phyloP scores from a whole-genome alignment of 1,140 invertebrate species.

The Anoplolepis gracilipes region DNA sequence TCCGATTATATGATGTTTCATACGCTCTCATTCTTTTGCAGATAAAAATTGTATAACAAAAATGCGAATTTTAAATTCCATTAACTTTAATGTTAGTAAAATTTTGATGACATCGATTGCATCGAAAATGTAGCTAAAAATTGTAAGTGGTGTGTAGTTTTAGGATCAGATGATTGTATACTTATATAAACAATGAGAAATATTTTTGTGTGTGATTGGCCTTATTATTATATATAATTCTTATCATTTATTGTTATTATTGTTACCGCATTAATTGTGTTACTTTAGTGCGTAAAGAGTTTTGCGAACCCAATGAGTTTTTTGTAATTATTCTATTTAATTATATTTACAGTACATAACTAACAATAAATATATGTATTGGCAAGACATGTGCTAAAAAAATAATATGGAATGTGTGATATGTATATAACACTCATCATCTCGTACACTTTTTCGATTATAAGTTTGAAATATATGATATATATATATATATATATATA shows the following conservation, averaged over 20 bases:
- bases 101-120: slow-evolving; percentile 36
- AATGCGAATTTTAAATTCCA: slow-evolving; percentile 30
- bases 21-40: slow-evolving; percentile 16
- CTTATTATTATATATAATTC: slow-evolving; percentile 42
- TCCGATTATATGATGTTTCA: not conserved
- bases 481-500: not conserved
- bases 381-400: slow-evolving; percentile 43
- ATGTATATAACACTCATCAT: not conserved
- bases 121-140: slow-evolving; percentile 56
- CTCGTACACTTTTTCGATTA: not conserved
- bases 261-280: not conserved
- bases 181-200: slow-evolving; percentile 55
- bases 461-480: not conserved
- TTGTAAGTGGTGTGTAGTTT: slow-evolving; percentile 48
- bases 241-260: slow-evolving; percentile 4
- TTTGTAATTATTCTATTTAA: slow-evolving; percentile 1
- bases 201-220: slow-evolving; percentile 26
- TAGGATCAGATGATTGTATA: slow-evolving; percentile 56
- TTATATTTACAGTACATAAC: not conserved
- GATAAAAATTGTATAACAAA: slow-evolving; percentile 37
- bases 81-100: slow-evolving; percentile 36
- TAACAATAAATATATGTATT: slow-evolving; percentile 28
- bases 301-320: not conserved
- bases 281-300: not conserved
- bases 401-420: slow-evolving; percentile 23